These are phyloP conservation scores for Neotoxoptera formosana DNA, from an alignment of 1,140 invertebrate genomes.

Conservation along the genomic window DNA sequence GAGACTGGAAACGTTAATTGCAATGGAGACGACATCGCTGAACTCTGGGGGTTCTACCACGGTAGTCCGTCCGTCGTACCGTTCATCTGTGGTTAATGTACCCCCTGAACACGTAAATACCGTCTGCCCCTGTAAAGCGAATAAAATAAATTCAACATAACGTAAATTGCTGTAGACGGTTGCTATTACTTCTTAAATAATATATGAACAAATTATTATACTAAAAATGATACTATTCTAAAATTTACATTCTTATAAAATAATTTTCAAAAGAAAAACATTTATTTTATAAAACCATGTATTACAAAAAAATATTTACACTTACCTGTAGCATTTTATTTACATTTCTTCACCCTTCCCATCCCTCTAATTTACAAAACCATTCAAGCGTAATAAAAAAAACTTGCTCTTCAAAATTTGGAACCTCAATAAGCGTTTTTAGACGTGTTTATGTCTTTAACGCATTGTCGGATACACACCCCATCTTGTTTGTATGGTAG, in stretches of 20 bases:
- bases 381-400: neutral
- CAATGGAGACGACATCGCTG: no score
- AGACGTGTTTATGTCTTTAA: neutral
- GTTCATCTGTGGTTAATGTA: conserved; percentile 1
- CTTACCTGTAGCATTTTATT: neutral
- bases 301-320: neutral
- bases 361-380: neutral
- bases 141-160: neutral
- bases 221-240: neutral
- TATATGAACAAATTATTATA: neutral
- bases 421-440: neutral
- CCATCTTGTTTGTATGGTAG: neutral
- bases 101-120: neutral
- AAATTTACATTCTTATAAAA: neutral
- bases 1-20: conserved; percentile 19
- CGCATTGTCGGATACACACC: neutral
- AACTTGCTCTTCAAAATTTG: neutral
- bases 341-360: neutral
- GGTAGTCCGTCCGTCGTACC: conserved; percentile 15
- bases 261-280: neutral
- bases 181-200: neutral
- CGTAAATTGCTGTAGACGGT: neutral
- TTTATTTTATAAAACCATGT: no score
- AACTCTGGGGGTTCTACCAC: neutral
- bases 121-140: neutral